Evolutionary conservation across 2,113 vertebrate species (phyloP).

Genomic region (Corydoras sp.): DNA sequence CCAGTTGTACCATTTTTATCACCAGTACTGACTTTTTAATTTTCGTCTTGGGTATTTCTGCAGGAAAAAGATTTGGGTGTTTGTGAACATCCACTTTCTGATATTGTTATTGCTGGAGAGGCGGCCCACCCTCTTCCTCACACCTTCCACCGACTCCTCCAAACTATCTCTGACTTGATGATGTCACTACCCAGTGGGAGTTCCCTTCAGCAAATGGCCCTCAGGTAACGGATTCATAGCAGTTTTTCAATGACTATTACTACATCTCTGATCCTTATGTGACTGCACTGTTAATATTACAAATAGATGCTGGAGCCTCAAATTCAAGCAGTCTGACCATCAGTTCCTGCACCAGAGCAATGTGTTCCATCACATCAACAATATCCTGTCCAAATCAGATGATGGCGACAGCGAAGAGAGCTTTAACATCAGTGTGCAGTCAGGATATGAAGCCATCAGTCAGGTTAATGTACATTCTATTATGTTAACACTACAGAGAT

Average conservation of each 20-base stretch:
- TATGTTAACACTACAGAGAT: too few relatives aligned
- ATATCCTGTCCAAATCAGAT: slow-evolving; percentile 97
- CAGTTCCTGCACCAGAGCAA: slow-evolving; percentile 99
- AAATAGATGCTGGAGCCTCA: slow-evolving; percentile 94
- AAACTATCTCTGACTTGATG: slow-evolving; percentile 99
- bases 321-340: slow-evolving; percentile 98
- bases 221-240: slow-evolving; percentile 69
- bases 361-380: slow-evolving; percentile 99
- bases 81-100: slow-evolving; percentile 94
- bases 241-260: not conserved
- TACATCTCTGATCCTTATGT: not conserved
- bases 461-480: slow-evolving; percentile 63
- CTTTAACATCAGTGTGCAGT: slow-evolving; percentile 95
- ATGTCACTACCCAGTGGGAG: slow-evolving; percentile 97
- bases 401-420: slow-evolving; percentile 98
- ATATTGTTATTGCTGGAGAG: slow-evolving; percentile 97
- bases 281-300: not conserved
- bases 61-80: slow-evolving; percentile 94
- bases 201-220: slow-evolving; percentile 95
- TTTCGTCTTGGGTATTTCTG: not conserved
- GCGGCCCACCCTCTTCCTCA: slow-evolving; percentile 94
- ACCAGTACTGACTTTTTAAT: not conserved
- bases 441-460: slow-evolving; percentile 93
- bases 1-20: not conserved
- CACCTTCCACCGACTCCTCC: slow-evolving; percentile 94